Evolutionary conservation across 2,797 vertebrate species (phyloP), one percentile per base, ranked within the genome.

Genomic region (Brachyalestes nurse): DNA sequence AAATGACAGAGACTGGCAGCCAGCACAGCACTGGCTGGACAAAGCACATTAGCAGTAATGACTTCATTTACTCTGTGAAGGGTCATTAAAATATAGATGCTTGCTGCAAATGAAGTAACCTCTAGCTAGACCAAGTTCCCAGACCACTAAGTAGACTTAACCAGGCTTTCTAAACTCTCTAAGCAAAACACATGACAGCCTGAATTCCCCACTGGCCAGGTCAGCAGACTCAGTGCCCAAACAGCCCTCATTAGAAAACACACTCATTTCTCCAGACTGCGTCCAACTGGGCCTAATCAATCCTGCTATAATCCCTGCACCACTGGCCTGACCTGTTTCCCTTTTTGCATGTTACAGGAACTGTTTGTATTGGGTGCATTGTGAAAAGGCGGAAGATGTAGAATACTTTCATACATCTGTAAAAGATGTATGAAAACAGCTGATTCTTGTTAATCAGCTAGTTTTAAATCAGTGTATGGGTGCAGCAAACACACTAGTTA

Each of bases 271-370:
- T 38, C 70, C 55, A 49, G 70, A 79, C 40, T 73, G 42, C 73
- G 45, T 21, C 40, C 72, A 79, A 42, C 82, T 70, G 74, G 62
- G 78, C 19, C 42, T 61, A 77, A 82, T 82, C 80, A 61, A 77
- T 77, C 69, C 8, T 23, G 67, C 71, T 61, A 45, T 47, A 83
- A 49, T 60, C 55, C 38, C 51, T 34, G 28, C 60, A 42, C 53
- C 42, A 34, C 40, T 55, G 49, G n/a, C 66, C 64, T 60, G n/a
- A 65, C 13, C 58, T 42, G 47, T 34, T 61, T 65, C 53, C 23
- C 21, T 80, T 28, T 47, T 64, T 55, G 34, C 72, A 67, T n/a
- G 21, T 78, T 70, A 66, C 66, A 72, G 42, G 73, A 66, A 71
- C 28, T 40, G 5, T 12, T 10, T 47, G 45, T 47, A 47, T 47